Percentiles rank a stretch among this genome's conserved stretches.
These are phyloP conservation scores for Homarus gammarus DNA, from an alignment of 2,888 invertebrate species.

Conservation along the genomic window DNA sequence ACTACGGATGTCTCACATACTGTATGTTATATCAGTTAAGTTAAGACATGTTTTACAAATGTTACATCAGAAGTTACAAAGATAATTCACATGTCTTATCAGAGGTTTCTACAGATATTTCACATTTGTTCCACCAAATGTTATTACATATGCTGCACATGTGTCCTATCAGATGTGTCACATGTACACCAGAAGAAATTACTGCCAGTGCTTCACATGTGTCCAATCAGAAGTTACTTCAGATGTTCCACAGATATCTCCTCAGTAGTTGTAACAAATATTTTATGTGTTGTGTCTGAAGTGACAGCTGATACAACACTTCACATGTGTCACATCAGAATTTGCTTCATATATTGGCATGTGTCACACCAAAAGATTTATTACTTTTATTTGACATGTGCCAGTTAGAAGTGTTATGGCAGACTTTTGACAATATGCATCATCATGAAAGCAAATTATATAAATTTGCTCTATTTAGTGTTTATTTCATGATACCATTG, in stretches of 20 bases:
- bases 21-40: slow-evolving; percentile 5
- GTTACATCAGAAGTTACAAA: not conserved
- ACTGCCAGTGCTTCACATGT: slow-evolving; percentile 26
- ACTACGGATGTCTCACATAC: slow-evolving; percentile 6
- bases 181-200: slow-evolving; percentile 23
- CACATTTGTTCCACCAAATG: slow-evolving; percentile 26
- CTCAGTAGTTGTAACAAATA: not conserved
- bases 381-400: slow-evolving; percentile 1
- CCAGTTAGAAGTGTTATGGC: not conserved
- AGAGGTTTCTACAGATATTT: slow-evolving; percentile 37
- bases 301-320: not conserved
- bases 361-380: not conserved
- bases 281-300: not conserved
- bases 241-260: not conserved
- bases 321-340: not conserved
- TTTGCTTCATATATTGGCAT: slow-evolving; percentile 11
- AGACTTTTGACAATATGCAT: slow-evolving; percentile 10
- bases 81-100: slow-evolving; percentile 24
- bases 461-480: not conserved
- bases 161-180: slow-evolving; percentile 24
- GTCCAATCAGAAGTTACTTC: slow-evolving; percentile 37
- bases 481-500: not conserved
- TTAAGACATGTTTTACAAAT: not conserved
- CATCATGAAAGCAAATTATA: not conserved
- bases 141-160: slow-evolving; percentile 5